A percentile compares a stretch with the other conserved stretches of the same genome.
phyloP scores from a whole-genome alignment of 2,888 invertebrate species.

The Drosophila antonietae region DNA sequence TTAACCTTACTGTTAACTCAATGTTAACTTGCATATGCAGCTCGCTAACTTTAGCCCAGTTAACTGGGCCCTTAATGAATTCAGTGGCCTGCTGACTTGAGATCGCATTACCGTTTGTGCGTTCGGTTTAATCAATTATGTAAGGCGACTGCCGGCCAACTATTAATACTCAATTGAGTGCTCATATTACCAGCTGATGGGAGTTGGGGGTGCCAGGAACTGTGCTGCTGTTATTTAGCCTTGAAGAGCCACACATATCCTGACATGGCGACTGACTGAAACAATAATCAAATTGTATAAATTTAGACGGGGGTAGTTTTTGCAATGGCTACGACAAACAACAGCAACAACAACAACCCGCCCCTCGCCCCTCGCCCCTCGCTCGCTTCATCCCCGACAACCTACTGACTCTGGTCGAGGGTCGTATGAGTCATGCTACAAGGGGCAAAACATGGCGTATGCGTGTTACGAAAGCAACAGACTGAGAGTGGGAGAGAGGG shows the following conservation, averaged over 20 bases:
- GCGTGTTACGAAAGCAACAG: slow-evolving; percentile 39
- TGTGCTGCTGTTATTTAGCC: slow-evolving; percentile 31
- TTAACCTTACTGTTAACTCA: neutral
- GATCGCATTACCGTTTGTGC: slow-evolving; percentile 17
- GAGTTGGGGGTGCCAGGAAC: neutral
- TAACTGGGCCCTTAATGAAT: neutral
- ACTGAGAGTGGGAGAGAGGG: neutral
- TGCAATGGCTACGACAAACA: slow-evolving; percentile 22
- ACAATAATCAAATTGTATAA: slow-evolving; percentile 43
- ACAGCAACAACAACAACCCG: neutral
- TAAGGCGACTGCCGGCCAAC: slow-evolving; percentile 21
- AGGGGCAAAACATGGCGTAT: slow-evolving; percentile 56
- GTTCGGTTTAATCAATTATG: slow-evolving; percentile 54
- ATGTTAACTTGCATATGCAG: neutral
- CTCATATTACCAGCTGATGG: neutral
- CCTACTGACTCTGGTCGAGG: slow-evolving; percentile 1
- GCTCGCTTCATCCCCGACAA: neutral
- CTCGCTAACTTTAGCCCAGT: neutral
- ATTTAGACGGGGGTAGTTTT: slow-evolving; percentile 52
- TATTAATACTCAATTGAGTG: slow-evolving; percentile 45
- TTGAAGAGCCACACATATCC: slow-evolving; percentile 30
- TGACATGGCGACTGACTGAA: slow-evolving; percentile 9
- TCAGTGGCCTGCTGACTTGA: neutral
- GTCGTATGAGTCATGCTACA: slow-evolving; percentile 56
- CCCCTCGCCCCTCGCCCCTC: neutral